Conservation (phyloP, 2,797 vertebrate genomes). For the Sebastes diploproa region DNA sequence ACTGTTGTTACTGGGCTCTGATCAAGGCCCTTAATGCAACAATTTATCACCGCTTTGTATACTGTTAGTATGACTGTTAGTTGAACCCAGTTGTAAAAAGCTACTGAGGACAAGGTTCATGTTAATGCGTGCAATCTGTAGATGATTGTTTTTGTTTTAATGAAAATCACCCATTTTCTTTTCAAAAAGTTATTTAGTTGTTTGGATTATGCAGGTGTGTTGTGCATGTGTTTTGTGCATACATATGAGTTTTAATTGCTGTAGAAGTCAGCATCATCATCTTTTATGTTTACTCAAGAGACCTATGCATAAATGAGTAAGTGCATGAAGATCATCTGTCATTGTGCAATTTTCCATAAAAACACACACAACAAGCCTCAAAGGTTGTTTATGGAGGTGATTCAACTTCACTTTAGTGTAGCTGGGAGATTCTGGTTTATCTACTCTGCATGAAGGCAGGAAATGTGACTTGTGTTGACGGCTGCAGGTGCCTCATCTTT, state of each 20-base stretch:
- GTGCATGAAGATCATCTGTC: not conserved
- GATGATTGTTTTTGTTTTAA: not conserved
- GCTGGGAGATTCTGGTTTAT: not conserved
- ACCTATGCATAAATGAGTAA: not conserved
- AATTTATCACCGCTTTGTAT: constrained; percentile 37
- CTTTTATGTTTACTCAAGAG: not conserved
- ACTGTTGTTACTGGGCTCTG: constrained; percentile 3
- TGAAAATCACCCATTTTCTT: not conserved
- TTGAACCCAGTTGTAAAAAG: constrained; percentile 20
- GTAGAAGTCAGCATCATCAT: not conserved
- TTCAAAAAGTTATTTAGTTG: not conserved
- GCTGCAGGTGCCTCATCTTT: constrained; percentile 48
- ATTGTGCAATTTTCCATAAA: not conserved
- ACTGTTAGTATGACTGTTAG: not conserved
- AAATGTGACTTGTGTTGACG: not conserved
- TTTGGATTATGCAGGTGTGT: not conserved
- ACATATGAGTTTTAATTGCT: not conserved
- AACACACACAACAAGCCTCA: not conserved
- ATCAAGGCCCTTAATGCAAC: constrained; percentile 44
- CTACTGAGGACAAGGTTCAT: constrained; percentile 4
- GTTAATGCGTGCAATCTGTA: not conserved
- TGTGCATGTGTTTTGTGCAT: not conserved
- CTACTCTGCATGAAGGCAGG: not conserved
- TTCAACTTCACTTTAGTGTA: not conserved
- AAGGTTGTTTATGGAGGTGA: not conserved